Conservation (phyloP, 2,797 vertebrate species). For the Hylomyscus alleni region DNA sequence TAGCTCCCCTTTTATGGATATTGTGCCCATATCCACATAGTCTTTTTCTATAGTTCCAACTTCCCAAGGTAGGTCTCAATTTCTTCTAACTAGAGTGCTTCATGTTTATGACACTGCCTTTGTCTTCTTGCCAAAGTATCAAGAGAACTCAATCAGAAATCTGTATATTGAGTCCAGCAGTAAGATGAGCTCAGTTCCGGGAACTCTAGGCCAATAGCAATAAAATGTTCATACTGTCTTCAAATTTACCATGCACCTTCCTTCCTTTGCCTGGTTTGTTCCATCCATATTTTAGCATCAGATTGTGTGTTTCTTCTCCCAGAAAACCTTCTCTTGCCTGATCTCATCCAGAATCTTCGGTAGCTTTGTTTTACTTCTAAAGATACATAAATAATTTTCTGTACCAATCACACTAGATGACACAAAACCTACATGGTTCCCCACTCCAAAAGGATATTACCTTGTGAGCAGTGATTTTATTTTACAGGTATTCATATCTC, state of each 20-base stretch:
- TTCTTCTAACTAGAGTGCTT: background rate
- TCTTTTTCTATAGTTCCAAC: background rate
- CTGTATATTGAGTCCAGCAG: background rate
- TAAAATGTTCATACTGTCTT: background rate
- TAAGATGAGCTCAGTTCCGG: background rate
- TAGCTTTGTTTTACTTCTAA: background rate
- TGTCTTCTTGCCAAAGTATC: constrained; percentile 3
- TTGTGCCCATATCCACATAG: background rate
- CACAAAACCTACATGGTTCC: background rate
- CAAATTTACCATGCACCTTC: background rate
- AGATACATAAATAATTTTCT: background rate
- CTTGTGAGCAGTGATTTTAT: background rate
- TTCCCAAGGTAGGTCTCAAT: background rate
- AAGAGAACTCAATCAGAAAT: constrained; percentile 18
- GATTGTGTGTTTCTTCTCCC: background rate
- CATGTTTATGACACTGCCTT: background rate
- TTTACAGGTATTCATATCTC: background rate
- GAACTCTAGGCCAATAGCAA: background rate
- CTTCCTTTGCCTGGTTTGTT: background rate
- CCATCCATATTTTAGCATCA: background rate
- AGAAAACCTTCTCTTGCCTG: background rate
- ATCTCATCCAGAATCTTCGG: background rate
- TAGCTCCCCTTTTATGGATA: background rate
- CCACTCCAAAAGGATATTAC: background rate
- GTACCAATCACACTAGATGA: background rate